Conservation (phyloP, 2,797 vertebrate genomes). For the Takifugu rubripes region DNA sequence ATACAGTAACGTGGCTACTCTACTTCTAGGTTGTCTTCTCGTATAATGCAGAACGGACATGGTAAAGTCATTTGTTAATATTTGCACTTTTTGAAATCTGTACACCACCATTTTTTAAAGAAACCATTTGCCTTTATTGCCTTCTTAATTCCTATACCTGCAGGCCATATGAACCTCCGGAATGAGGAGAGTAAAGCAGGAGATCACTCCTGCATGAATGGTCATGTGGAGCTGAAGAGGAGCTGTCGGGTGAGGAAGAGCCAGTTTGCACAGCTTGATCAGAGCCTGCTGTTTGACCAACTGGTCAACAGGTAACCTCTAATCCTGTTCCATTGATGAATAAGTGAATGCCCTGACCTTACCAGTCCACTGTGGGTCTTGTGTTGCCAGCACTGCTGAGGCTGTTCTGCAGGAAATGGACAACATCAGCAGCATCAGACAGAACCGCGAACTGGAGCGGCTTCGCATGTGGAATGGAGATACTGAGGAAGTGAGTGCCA, state of each 20-base stretch:
- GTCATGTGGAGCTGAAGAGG: conserved; percentile 93
- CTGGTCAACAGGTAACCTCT: conserved; percentile 93
- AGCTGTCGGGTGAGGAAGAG: conserved; percentile 94
- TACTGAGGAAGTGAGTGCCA: conserved; percentile 88
- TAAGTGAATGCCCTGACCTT: neutral
- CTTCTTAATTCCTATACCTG: neutral
- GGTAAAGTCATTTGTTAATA: conserved; percentile 68
- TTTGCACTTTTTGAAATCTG: neutral
- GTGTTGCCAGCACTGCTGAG: conserved; percentile 86
- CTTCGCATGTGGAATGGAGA: conserved; percentile 97
- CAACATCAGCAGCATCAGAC: conserved; percentile 95
- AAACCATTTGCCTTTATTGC: too few species aligned
- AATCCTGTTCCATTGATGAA: too few species aligned
- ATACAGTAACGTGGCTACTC: conserved; percentile 27
- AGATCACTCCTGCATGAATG: conserved; percentile 92
- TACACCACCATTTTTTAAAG: neutral
- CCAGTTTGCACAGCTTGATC: conserved; percentile 97
- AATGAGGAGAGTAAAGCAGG: conserved; percentile 86
- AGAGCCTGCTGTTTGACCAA: conserved; percentile 97
- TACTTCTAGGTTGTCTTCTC: conserved; percentile 88
- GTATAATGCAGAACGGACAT: conserved; percentile 91
- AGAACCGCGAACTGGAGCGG: conserved; percentile 93
- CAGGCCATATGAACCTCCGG: conserved; percentile 89
- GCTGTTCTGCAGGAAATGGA: conserved; percentile 99
- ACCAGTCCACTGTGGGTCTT: neutral